Base-by-base conservation (phyloP, 1,140 invertebrate genomes). In the Nilaparvata lugens region DNA sequence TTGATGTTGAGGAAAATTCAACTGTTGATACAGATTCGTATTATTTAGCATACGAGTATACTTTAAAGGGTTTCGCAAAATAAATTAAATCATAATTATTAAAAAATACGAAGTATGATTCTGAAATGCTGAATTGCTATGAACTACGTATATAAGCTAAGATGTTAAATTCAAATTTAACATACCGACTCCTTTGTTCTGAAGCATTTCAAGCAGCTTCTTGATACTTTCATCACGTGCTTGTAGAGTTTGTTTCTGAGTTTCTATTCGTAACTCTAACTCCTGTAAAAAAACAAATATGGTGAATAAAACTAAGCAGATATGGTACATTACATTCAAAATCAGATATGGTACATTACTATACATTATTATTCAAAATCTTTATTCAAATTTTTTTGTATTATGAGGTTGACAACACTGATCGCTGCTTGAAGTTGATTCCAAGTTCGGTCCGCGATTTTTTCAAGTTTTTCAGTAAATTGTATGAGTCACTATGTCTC, bases 191-290 rank as follows among this genome's bases (percentile, higher is more conserved):
- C 92, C 94, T 79, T 97, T 97, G 73, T 88, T 94, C 75, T 98
- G 94, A 52, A 98, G 82, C 93, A 98, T 97, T 81, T 98, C 95
- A 68, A 98, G 81, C 65, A 98, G 82, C 77, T 97, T 98, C 81
- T 97, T 98, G 69, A 98, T 97, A 75, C 93, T 97, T 71, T 97
- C 95, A 77, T 98, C 95, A 64, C 95, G 82, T 38, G 95, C 92
- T 70, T 89, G 86, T 59, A 98, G 76, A 21, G 95, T 98, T 78
- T 98, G 94, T 77, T 97, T 97, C 77, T 98, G 95, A 6, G 95
- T 96, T 76, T 98, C 95, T 71, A 98, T 95, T 68, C 95, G 84
- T 67, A 97, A 78, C 77, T 98, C 95, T 73, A 97, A 76, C 79
- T 97, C 91, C 89, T 92, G 77, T 9, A 62, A 40, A 59, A 54